Base-by-base conservation (phyloP, 1,140 invertebrate species). In the Agrypnia vestita region DNA sequence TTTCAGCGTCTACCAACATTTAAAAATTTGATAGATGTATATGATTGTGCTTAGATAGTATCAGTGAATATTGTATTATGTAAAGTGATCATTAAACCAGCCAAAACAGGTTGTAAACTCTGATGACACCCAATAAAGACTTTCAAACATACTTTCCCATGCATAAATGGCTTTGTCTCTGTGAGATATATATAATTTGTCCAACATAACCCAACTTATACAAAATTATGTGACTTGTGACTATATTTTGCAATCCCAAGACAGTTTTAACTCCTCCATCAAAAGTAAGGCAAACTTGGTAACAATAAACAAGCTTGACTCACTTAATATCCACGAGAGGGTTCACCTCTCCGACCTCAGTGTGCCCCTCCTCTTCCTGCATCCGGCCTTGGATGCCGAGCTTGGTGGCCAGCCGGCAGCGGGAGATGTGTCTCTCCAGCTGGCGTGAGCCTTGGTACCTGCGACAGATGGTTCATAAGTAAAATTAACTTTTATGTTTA, bases 371-470 rank as follows among this genome's bases (percentile, higher is more conserved):
- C 12, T 7, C 64, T 4, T 69, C 64, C 9, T 77, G 43, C 25
- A 6, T 3, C 6, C 6, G 25, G 25, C 25, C 25, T 35, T 6
- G 25, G 4, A 49, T 0, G 67, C 47, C 77, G 46, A 80, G 49
- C 35, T 77, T 72, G 17, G 69, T 35, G 49, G 82, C 79, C 10
- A 83, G 49, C 7, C 75, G 51, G 69, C 82, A 83, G 47, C 76
- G 56, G 17, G 47, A 35, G 21, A 76, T 19, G 59, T 83, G 82
- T n/a, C 79, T 75, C 49, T 83, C 64, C n/a, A 83, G 62, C 62
- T 80, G 79, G 7, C 79, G 56, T 15, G 75, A 72, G 21, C 79
- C 80, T 61, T 83, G 82, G 78, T 83, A 83, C 21, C 82, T 82
- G 79, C 11, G 76, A 61, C 10, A n/a, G 3, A 61, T 10, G n/a